A percentile compares a stretch with the other conserved stretches of the same genome.
These are phyloP conservation scores for Lateolabrax maculatus DNA, from an alignment of 2,797 vertebrate species.

Conservation along the genomic window DNA sequence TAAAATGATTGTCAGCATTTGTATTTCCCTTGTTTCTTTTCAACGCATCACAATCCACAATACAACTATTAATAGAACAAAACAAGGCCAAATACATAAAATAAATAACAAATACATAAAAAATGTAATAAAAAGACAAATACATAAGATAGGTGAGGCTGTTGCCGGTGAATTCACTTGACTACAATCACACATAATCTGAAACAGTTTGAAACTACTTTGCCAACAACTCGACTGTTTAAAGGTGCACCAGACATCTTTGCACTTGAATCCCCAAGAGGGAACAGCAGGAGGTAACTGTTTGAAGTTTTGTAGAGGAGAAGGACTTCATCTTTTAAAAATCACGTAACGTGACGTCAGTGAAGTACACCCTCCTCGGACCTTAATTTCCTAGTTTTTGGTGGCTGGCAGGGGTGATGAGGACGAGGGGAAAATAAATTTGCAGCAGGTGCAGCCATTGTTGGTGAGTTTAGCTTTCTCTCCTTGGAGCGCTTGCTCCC, in stretches of 20 bases:
- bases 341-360: conserved; percentile 47
- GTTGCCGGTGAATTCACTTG: conserved; percentile 27
- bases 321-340: conserved; percentile 50
- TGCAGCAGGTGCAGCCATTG: conserved; percentile 73
- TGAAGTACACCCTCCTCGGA: conserved; percentile 53
- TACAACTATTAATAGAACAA: background rate
- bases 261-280: conserved; percentile 35
- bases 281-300: conserved; percentile 50
- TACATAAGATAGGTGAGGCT: background rate
- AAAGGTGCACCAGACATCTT: conserved; percentile 42
- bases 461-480: conserved; percentile 69
- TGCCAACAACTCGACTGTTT: conserved; percentile 34
- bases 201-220: conserved; percentile 11
- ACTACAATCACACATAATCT: conserved; percentile 34
- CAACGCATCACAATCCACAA: conserved; percentile 30
- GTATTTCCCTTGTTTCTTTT: conserved; percentile 7
- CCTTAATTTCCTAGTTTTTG: conserved; percentile 68
- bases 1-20: conserved; percentile 32
- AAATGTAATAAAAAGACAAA: background rate
- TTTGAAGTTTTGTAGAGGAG: conserved; percentile 65
- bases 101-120: conserved; percentile 3
- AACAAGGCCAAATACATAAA: background rate
- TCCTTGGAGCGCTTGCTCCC: conserved; percentile 59
- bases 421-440: conserved; percentile 57
- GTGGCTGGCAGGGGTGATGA: conserved; percentile 53